phyloP scores from a whole-genome alignment of 2,888 invertebrate species.

The Caenorhabditis sp. region DNA sequence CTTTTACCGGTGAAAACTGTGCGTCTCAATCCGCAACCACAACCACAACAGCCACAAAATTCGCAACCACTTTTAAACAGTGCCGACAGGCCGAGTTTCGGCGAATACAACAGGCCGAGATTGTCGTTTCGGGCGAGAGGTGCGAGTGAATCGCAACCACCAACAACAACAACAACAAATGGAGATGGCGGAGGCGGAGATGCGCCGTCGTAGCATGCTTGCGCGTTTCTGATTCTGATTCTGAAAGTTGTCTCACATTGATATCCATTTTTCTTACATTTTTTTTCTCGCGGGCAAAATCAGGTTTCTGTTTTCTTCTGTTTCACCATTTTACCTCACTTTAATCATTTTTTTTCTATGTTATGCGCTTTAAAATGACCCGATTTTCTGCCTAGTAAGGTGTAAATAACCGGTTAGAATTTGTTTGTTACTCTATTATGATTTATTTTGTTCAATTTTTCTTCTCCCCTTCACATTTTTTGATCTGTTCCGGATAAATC shows the following conservation, averaged over 20 bases:
- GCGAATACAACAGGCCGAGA: constrained; percentile 24
- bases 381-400: neutral
- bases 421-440: neutral
- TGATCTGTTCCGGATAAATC: neutral
- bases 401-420: constrained; percentile 5
- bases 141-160: neutral
- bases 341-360: neutral
- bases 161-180: too few relatives aligned
- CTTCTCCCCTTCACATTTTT: neutral
- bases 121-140: constrained; percentile 10
- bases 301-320: too few relatives aligned
- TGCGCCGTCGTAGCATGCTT: neutral
- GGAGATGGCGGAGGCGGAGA: neutral
- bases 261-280: too few relatives aligned
- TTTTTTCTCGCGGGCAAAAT: too few relatives aligned
- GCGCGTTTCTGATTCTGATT: too few relatives aligned
- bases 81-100: constrained; percentile 13
- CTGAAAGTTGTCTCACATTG: too few relatives aligned
- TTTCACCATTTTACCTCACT: neutral
- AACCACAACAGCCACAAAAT: too few relatives aligned
- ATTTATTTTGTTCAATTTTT: neutral
- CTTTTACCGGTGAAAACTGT: constrained; percentile 16
- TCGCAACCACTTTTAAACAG: neutral
- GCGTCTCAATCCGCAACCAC: neutral
- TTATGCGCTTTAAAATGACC: neutral